Evolutionary conservation across 2,888 invertebrate genomes (phyloP), one percentile per base, ranked within the genome.

Genomic region (Hirtodrosophila confusa): DNA sequence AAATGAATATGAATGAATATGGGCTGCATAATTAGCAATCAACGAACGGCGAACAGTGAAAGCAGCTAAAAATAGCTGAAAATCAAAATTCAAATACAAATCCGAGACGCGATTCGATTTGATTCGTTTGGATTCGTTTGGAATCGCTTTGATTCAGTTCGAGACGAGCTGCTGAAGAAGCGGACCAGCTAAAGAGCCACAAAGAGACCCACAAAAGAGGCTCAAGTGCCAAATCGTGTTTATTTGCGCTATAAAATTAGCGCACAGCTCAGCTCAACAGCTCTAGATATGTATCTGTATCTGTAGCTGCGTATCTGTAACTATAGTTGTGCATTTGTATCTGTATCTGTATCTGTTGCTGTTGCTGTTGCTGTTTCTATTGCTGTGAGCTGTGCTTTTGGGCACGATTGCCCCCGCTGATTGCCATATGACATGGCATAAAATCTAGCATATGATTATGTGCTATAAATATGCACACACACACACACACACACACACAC

Each of bases 161-260:
- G 45, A 51, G 54, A 48, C 11, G 66, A 63, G 71, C 49, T 69
- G 54, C 75, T 85, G 85, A 80, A 78, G 77, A 76, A 76, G 84
- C 80, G 27, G 41, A 54, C 10, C 33, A 37, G 23, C 47, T 12
- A n/a, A 54, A 48, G 37, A 51, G 51, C 36, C 47, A 24, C 75
- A 53, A 27, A 27, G 17, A 27, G 27, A 27, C 27, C 27, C 27
- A 27, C 27, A 37, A 69, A 64, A 53, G 72, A 51, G 72, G 58
- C 78, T 84, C 83, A 84, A 84, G 88, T 88, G 88, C 56, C 75
- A 86, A 84, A 84, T 88, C 83, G 88, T 84, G 83, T 84, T 88
- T 84, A 75, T 84, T 88, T 88, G 75, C 79, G 80, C 80, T 77
- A 67, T 65, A 78, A 88, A 84, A 88, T 88, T 84, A 84, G 82